A percentile compares a stretch with the other conserved stretches of the same genome.
phyloP scores from a whole-genome alignment of 2,888 invertebrate genomes.

The Odontocerum albicorne region DNA sequence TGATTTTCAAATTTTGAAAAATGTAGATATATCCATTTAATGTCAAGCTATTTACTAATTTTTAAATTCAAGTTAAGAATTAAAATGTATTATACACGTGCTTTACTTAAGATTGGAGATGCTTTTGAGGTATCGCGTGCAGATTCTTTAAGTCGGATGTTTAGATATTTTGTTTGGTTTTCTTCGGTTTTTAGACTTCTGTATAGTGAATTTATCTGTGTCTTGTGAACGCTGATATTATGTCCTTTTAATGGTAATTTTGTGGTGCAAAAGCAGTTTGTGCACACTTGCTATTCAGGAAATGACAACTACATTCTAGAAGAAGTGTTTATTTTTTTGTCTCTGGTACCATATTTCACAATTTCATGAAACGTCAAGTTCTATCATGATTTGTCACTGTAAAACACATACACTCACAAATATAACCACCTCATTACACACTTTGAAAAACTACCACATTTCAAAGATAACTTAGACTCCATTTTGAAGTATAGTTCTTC shows the following conservation, averaged over 20 bases:
- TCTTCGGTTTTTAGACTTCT: too few species aligned
- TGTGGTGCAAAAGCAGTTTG: background rate
- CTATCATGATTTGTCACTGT: background rate
- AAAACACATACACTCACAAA: background rate
- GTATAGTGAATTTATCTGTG: too few species aligned
- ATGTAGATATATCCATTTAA: too few species aligned
- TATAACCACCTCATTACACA: background rate
- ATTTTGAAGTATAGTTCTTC: background rate
- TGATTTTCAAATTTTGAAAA: background rate
- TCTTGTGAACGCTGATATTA: too few species aligned
- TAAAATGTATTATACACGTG: too few species aligned
- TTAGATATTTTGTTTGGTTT: too few species aligned
- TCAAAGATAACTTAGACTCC: background rate
- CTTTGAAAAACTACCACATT: background rate
- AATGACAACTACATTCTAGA: background rate
- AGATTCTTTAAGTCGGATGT: too few species aligned
- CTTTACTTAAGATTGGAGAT: too few species aligned
- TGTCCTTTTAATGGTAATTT: too few species aligned
- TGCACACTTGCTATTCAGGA: background rate
- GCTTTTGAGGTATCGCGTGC: too few species aligned
- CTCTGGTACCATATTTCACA: background rate
- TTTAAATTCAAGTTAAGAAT: too few species aligned
- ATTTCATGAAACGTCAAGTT: background rate
- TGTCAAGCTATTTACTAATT: too few species aligned
- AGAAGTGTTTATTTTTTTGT: background rate